These are phyloP conservation scores for Poeciliopsis presidionis DNA, from an alignment of 2,797 vertebrate species.

Conservation along the genomic window DNA sequence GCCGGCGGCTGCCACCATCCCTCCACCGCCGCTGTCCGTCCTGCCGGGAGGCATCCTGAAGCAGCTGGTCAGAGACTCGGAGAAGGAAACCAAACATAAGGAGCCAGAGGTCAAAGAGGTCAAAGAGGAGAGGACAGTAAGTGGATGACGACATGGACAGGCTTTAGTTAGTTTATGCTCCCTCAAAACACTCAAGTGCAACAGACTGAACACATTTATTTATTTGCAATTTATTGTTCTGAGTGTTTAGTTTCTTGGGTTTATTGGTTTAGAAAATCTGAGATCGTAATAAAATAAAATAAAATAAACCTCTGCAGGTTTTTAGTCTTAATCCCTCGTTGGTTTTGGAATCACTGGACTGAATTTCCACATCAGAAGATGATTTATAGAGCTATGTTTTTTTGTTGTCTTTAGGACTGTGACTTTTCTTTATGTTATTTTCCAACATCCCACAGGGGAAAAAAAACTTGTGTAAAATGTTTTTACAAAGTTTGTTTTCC, in stretches of 20 bases:
- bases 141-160: constrained; percentile 2
- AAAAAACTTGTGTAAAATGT: no score
- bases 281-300: not conserved
- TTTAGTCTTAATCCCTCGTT: no score
- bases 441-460: no score
- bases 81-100: constrained; percentile 88
- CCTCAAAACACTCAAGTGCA: not conserved
- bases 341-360: no score
- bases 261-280: not conserved
- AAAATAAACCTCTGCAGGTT: no score
- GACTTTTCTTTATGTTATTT: no score
- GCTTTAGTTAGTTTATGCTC: not conserved
- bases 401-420: no score
- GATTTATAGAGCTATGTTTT: no score
- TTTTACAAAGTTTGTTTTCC: no score
- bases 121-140: constrained; percentile 77
- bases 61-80: constrained; percentile 92
- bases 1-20: constrained; percentile 63
- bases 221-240: not conserved
- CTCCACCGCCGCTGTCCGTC: constrained; percentile 84
- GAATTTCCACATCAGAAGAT: no score
- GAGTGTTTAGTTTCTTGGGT: not conserved
- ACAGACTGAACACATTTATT: not conserved
- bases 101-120: constrained; percentile 80
- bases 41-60: constrained; percentile 94